Base-by-base conservation (phyloP, 2,797 vertebrate species). In the Pantherophis alleghaniensis region DNA sequence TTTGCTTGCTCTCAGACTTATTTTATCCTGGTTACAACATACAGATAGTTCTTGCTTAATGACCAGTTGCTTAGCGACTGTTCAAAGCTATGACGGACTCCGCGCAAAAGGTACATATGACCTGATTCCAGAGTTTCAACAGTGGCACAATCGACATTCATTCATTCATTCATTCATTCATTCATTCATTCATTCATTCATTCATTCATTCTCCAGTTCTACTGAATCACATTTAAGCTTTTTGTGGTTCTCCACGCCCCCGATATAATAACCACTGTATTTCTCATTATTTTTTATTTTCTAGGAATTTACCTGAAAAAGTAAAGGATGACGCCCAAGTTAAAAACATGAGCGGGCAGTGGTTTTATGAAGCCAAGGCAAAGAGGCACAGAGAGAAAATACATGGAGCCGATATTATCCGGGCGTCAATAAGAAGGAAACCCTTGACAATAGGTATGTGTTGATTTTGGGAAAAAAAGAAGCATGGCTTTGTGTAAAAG, bases 311-410 rank as follows among this genome's bases (percentile, higher is more conserved):
- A 57, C 98, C 98, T 96, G 98, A 97, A 96, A 98, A 97, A 2
- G 94, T 98, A 91, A 97, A 93, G 28, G 98, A 99, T 94, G 97
- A 93, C 55, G 93, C 95, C 91, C 98, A 98, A 94, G 97, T 99
- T 22, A 99, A 98, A 97, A 99, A 98, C 94, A 98, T 99, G 98
- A 99, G 98, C 0, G 99, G 99, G 83, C 99, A 99, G 6, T 99
- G 99, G 99, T 99, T 99, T 98, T 99, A 99, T 10, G 98, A 99
- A 96, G 98, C 98, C 47, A 99, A 99, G 92, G 98, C 98, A 10
- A 98, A 97, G 94, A 98, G 99, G 55, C 99, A 99, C 96, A 98
- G 97, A 96, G 98, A 99, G 57, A 98, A 97, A 94, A 98, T 99
- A 94, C 98, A 99, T 0, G 99, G 98, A 60, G 97, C 98, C 0